phyloP scores from a whole-genome alignment of 1,140 invertebrate genomes.

The Bicyclus anynana region DNA sequence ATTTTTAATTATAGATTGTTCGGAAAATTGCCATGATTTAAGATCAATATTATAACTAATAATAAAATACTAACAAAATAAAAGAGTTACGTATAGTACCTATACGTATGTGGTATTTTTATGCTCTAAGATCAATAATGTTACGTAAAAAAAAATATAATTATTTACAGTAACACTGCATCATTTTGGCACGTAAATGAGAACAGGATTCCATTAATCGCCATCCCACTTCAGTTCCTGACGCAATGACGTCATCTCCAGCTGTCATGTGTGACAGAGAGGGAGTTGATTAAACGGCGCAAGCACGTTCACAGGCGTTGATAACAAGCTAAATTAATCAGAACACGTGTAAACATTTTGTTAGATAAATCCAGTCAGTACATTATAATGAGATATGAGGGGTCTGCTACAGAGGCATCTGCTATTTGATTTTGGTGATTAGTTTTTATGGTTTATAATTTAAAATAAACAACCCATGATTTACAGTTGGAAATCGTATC shows the following conservation, averaged over 20 bases:
- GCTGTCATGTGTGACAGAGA: constrained; percentile 46
- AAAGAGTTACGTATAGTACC: too few relatives aligned
- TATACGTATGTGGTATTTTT: too few relatives aligned
- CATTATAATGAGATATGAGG: constrained; percentile 12
- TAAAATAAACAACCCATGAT: constrained; percentile 53
- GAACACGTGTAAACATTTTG: constrained; percentile 69
- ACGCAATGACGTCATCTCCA: constrained; percentile 19
- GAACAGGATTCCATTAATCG: constrained; percentile 14
- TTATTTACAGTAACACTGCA: neutral
- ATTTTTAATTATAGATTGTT: neutral
- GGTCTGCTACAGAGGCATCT: constrained; percentile 25
- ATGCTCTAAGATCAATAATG: neutral
- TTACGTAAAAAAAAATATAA: neutral
- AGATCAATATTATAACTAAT: neutral
- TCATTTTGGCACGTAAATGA: neutral
- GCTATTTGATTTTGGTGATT: constrained; percentile 54
- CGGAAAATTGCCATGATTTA: neutral
- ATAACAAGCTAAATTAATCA: constrained; percentile 69
- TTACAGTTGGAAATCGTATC: constrained; percentile 37
- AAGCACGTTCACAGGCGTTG: constrained; percentile 43
- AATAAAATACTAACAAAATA: too few relatives aligned
- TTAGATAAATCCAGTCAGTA: constrained; percentile 51
- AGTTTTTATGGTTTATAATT: constrained; percentile 59
- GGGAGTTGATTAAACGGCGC: constrained; percentile 52
- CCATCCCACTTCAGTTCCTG: constrained; percentile 3